phyloP scores from a whole-genome alignment of 1,140 invertebrate species.

The Ptiloglossa arizonensis region DNA sequence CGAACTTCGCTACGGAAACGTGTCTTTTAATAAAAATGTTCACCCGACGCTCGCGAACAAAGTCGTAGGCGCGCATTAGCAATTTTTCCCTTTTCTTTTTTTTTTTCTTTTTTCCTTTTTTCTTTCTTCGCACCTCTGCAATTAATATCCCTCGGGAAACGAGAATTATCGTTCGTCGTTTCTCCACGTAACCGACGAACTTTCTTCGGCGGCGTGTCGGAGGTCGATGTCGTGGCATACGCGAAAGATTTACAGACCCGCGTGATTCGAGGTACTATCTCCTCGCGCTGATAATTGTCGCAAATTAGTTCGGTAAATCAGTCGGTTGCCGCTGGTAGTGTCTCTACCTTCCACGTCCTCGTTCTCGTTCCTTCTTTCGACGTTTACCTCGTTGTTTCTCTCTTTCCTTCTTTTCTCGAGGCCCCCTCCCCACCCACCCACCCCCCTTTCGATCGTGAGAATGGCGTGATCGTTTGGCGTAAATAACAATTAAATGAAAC shows the following conservation, averaged over 20 bases:
- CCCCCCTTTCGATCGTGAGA: slow-evolving; percentile 35
- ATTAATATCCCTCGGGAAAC: too few relatives aligned
- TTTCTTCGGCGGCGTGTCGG: not conserved
- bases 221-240: not conserved
- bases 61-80: not conserved
- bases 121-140: too few relatives aligned
- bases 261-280: slow-evolving; percentile 48
- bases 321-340: slow-evolving; percentile 8
- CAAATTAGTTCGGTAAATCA: slow-evolving; percentile 67
- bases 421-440: not conserved
- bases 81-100: not conserved
- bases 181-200: not conserved
- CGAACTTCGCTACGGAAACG: not conserved
- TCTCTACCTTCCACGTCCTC: not conserved
- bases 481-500: slow-evolving; percentile 78
- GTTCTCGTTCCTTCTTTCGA: slow-evolving; percentile 1
- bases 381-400: not conserved
- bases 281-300: slow-evolving; percentile 59
- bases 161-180: not conserved
- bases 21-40: not conserved
- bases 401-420: not conserved
- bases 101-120: too few relatives aligned
- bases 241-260: slow-evolving; percentile 32
- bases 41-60: not conserved
- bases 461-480: slow-evolving; percentile 75